A percentile compares a stretch with the other conserved stretches of the same genome.
Conservation (phyloP, 2,797 vertebrate species). For the Lagorchestes hirsutus region DNA sequence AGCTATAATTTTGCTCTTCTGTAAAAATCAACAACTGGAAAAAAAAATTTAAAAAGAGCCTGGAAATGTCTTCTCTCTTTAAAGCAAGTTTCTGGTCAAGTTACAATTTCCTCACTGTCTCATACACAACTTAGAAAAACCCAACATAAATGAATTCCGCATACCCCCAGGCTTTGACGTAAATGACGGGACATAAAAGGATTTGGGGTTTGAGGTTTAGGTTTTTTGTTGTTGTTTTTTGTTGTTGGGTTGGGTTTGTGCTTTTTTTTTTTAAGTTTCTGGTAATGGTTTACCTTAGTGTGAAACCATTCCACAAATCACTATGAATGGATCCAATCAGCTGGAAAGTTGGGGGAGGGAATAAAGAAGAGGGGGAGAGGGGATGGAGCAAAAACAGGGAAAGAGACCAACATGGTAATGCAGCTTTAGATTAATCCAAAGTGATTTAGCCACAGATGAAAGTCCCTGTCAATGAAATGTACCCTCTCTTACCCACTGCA, state of each 20-base stretch:
- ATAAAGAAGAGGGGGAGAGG: neutral
- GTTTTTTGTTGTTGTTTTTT: neutral
- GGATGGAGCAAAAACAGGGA: neutral
- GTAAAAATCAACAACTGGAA: neutral
- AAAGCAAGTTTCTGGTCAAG: neutral
- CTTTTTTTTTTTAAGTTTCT: constrained; percentile 24
- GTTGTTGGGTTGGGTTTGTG: neutral
- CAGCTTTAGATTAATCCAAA: constrained; percentile 23
- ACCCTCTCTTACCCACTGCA: neutral
- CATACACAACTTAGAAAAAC: neutral
- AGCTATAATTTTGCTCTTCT: neutral
- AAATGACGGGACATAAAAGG: neutral
- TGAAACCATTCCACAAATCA: constrained; percentile 46
- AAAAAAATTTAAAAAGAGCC: neutral
- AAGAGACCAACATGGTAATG: neutral
- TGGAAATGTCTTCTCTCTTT: neutral
- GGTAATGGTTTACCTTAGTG: neutral
- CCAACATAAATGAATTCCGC: neutral
- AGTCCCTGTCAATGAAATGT: neutral
- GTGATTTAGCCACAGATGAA: neutral
- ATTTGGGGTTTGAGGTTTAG: neutral
- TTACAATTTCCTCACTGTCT: neutral
- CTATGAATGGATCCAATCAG: neutral
- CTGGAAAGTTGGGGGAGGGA: neutral
- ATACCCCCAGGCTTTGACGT: neutral